Evolutionary conservation across 2,113 vertebrate genomes (phyloP).

Genomic region (Carassius carassius): DNA sequence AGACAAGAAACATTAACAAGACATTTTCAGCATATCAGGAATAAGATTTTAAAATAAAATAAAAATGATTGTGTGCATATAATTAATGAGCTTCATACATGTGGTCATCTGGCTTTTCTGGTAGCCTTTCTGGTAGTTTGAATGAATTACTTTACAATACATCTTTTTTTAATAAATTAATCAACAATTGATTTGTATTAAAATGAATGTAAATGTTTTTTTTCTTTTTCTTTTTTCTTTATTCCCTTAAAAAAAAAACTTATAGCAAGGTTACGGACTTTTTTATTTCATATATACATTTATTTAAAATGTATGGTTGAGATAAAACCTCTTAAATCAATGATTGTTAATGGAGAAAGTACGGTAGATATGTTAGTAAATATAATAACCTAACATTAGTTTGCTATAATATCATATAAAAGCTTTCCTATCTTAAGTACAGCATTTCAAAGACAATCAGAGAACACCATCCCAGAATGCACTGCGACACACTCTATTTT

Average conservation of each 20-base stretch:
- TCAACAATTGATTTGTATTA: too few relatives aligned
- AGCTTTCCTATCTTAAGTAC: background rate
- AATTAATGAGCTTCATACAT: background rate
- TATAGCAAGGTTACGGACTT: background rate
- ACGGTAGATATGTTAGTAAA: background rate
- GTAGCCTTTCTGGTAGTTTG: background rate
- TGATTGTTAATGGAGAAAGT: background rate
- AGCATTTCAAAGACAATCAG: background rate
- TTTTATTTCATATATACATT: background rate
- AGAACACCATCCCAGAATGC: background rate
- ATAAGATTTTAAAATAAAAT: background rate
- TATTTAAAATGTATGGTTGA: background rate
- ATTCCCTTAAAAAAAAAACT: too few relatives aligned
- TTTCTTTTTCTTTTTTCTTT: too few relatives aligned
- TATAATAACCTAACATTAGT: background rate
- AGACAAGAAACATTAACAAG: background rate
- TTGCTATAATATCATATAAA: background rate
- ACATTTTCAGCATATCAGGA: background rate
- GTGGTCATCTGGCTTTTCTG: background rate
- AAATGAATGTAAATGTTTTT: too few relatives aligned
- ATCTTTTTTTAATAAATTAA: too few relatives aligned
- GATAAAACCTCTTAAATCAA: background rate
- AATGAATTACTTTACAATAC: background rate
- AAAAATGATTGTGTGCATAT: background rate
- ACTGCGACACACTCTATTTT: background rate